Percentiles rank a stretch among this genome's conserved stretches.
phyloP scores from a whole-genome alignment of 2,888 invertebrate genomes.

The Melanophora roralis region DNA sequence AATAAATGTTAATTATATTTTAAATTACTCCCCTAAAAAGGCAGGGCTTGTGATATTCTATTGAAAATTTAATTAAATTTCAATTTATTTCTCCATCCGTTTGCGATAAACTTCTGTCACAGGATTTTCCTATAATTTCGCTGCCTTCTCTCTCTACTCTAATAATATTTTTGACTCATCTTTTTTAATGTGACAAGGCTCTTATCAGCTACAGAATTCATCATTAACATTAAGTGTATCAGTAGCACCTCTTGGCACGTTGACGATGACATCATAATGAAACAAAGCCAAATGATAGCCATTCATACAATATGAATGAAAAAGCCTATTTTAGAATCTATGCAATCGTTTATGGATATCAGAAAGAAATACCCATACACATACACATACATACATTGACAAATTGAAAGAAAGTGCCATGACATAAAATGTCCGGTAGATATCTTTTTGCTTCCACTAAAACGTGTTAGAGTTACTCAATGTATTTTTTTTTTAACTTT shows the following conservation, averaged over 20 bases:
- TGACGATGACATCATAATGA: constrained; percentile 44
- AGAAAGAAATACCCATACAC: background rate
- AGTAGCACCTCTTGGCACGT: constrained; percentile 40
- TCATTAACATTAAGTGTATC: constrained; percentile 44
- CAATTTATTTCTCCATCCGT: constrained; percentile 23
- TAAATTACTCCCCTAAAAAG: too few relatives aligned
- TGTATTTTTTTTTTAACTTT: constrained; percentile 55
- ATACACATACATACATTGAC: too few relatives aligned
- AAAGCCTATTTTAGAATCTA: background rate
- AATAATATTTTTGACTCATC: background rate
- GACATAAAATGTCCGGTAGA: constrained; percentile 54
- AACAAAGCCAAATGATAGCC: constrained; percentile 8
- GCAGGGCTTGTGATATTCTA: background rate
- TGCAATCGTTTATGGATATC: constrained; percentile 31
- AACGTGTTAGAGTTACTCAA: constrained; percentile 61
- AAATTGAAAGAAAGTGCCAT: constrained; percentile 25
- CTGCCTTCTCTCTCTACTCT: background rate
- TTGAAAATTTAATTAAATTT: constrained; percentile 7
- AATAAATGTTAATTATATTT: too few relatives aligned
- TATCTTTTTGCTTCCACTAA: constrained; percentile 45
- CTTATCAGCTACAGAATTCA: constrained; percentile 52
- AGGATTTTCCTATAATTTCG: background rate
- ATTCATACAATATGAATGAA: constrained; percentile 2
- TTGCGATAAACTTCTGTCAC: constrained; percentile 3
- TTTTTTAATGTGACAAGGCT: constrained; percentile 21